Percentiles rank a stretch among this genome's conserved stretches.
Evolutionary conservation across 2,888 invertebrate genomes (phyloP).

Genomic region (Dryocosmus kuriphilus): DNA sequence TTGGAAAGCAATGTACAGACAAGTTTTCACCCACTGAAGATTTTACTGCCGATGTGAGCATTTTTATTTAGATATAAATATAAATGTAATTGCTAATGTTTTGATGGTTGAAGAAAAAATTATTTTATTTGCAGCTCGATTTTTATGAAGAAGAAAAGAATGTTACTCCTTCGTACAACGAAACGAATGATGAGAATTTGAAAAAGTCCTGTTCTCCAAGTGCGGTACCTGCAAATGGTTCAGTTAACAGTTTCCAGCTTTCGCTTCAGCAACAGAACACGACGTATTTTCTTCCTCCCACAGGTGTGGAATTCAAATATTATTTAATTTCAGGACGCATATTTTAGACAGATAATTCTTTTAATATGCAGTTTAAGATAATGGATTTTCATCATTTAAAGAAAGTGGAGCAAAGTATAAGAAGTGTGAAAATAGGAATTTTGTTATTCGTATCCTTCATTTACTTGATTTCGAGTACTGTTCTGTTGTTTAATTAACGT

Average conservation of each 20-base stretch:
- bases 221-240: background rate
- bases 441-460: background rate
- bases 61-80: background rate
- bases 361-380: background rate
- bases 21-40: slow-evolving; percentile 16
- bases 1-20: slow-evolving; percentile 9
- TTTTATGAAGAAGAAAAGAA: background rate
- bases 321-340: background rate
- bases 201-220: background rate
- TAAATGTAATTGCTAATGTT: background rate
- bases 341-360: background rate
- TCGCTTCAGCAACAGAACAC: background rate
- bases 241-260: background rate
- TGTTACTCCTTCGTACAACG: background rate
- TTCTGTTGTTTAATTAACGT: background rate
- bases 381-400: background rate
- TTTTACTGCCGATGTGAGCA: slow-evolving; percentile 29
- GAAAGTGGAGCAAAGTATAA: background rate
- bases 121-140: background rate
- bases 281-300: slow-evolving; percentile 16
- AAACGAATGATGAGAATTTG: slow-evolving; percentile 4
- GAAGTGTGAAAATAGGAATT: background rate
- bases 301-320: background rate
- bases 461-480: background rate
- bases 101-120: background rate